These are phyloP conservation scores for Drosophila gunungcola DNA, from an alignment of 1,140 invertebrate species.

Conservation along the genomic window DNA sequence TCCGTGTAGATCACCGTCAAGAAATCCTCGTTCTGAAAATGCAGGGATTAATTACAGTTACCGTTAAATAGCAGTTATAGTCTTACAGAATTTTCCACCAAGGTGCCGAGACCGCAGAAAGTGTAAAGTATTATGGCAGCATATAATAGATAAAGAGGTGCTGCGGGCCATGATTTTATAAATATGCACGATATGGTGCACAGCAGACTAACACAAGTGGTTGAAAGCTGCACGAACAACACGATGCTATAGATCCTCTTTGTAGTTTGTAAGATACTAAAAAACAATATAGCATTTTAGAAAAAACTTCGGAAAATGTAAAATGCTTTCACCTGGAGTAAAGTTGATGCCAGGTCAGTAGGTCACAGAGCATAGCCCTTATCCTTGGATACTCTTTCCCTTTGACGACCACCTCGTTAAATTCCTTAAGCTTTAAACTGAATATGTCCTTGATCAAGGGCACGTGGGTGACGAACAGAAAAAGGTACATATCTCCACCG, in stretches of 20 bases:
- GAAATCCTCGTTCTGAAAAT: slow-evolving; percentile 52
- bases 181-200: slow-evolving; percentile 68
- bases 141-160: slow-evolving; percentile 52
- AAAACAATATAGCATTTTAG: background rate
- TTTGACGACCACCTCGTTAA: slow-evolving; percentile 41
- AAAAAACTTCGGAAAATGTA: background rate
- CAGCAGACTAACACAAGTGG: slow-evolving; percentile 37
- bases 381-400: background rate
- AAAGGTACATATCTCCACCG: slow-evolving; percentile 69
- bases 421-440: slow-evolving; percentile 39
- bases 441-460: slow-evolving; percentile 63
- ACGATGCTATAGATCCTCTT: slow-evolving; percentile 48
- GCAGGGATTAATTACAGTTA: too few species aligned
- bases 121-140: slow-evolving; percentile 44
- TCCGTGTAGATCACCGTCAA: slow-evolving; percentile 42
- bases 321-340: slow-evolving; percentile 24
- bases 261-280: slow-evolving; percentile 45
- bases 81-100: slow-evolving; percentile 54
- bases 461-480: slow-evolving; percentile 56
- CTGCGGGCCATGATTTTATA: slow-evolving; percentile 53
- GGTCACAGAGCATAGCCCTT: slow-evolving; percentile 24
- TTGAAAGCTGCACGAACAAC: slow-evolving; percentile 52
- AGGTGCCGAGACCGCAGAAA: slow-evolving; percentile 59
- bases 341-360: slow-evolving; percentile 61
- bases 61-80: too few species aligned